Conservation (phyloP, 2,113 vertebrate species). For the Budorcas taxicolor region DNA sequence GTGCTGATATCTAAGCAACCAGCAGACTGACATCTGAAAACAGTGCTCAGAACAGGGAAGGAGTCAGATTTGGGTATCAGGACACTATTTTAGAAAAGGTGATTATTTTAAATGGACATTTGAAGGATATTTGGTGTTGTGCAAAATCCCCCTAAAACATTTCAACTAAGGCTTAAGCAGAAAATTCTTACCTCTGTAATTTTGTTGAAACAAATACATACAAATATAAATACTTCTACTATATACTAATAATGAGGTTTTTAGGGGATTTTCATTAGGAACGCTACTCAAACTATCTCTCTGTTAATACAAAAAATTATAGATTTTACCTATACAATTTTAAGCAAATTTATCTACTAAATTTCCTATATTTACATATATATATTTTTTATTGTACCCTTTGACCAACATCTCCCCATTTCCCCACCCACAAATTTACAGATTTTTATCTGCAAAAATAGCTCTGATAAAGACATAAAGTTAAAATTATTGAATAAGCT, state of each 20-base stretch:
- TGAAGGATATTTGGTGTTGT: background rate
- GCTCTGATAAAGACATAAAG: background rate
- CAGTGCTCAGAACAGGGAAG: background rate
- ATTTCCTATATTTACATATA: background rate
- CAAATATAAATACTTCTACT: background rate
- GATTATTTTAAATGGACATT: conserved; percentile 3
- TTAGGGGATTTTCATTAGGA: background rate
- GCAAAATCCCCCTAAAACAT: background rate
- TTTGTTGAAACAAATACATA: background rate
- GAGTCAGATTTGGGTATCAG: background rate
- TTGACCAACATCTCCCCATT: background rate
- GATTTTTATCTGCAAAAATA: background rate
- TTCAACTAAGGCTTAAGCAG: background rate
- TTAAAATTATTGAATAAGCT: conserved; percentile 3
- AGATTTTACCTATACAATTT: background rate
- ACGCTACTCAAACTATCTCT: background rate
- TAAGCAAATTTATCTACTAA: background rate
- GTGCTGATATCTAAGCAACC: conserved; percentile 41
- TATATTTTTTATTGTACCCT: background rate
- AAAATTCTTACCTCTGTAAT: background rate
- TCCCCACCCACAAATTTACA: background rate
- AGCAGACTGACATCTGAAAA: background rate
- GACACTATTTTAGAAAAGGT: conserved; percentile 39
- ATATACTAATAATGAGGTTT: background rate
- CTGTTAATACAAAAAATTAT: background rate